These are phyloP conservation scores for Nephila pilipes DNA, from an alignment of 1,140 invertebrate species.

Conservation along the genomic window DNA sequence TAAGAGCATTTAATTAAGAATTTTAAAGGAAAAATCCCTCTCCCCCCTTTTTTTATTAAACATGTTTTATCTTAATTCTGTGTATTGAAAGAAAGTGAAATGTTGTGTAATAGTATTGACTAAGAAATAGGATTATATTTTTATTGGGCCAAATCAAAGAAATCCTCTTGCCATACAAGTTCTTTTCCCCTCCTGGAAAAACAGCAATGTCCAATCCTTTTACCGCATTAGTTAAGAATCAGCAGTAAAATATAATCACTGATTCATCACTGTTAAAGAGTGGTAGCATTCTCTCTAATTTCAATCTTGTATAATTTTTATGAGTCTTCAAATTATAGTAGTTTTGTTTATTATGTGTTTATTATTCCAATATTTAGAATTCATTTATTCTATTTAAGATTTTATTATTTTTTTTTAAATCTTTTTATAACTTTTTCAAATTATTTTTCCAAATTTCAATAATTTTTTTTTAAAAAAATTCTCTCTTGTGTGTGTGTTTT, in stretches of 20 bases:
- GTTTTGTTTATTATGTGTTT: background rate
- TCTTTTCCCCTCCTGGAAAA: too few species aligned
- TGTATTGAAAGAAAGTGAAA: too few species aligned
- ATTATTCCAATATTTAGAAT: constrained; percentile 8
- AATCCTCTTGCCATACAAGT: too few species aligned
- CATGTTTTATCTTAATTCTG: too few species aligned
- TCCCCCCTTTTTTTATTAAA: too few species aligned
- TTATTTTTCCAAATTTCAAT: background rate
- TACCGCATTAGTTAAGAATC: too few species aligned
- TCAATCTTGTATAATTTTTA: background rate
- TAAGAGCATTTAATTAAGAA: too few species aligned
- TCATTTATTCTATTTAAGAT: background rate
- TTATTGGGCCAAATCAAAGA: too few species aligned
- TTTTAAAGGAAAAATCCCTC: too few species aligned
- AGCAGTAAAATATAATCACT: background rate
- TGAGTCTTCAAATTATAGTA: background rate
- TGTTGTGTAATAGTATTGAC: too few species aligned
- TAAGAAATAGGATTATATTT: too few species aligned
- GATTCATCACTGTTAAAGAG: background rate
- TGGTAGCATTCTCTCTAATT: background rate
- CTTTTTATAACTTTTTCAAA: background rate
- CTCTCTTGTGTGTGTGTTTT: background rate
- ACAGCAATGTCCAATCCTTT: too few species aligned
- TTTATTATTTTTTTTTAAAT: background rate
- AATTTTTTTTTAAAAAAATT: background rate